Base-by-base conservation (phyloP, 2,888 invertebrate genomes). In the Tenthredo distinguenda region DNA sequence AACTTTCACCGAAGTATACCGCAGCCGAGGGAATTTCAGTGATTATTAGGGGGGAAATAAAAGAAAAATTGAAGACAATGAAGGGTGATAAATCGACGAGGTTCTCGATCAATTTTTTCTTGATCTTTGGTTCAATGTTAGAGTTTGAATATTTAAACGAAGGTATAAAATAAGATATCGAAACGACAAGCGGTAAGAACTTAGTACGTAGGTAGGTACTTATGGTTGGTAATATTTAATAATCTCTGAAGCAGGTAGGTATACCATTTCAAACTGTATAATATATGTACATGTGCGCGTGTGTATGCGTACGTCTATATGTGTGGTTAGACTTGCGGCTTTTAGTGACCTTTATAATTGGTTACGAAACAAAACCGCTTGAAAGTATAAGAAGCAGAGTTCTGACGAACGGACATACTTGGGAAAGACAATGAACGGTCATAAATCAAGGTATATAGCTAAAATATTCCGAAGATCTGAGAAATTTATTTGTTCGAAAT, bases 321-420 rank as follows among this genome's bases (percentile, higher is more conserved):
- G 37, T 47, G 47, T n/a, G 15, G 26, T 68, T 40, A 47, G 15
- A 40, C 43, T 76, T 47, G 76, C 26, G 76, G 47, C 76, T 76
- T 76, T 47, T 76, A 76, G 76, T 76, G 47, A 76, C 76, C 76
- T 76, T 76, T 76, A 76, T 76, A 76, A 76, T 76, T 5, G n/a
- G 15, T 76, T 76, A 76, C 76, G 37, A 76, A 31, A 76, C 15
- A 9, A 6, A 76, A 15, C 26, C 26, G 76, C 12, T 26, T 47
- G 76, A 76, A 76, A 47, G 43, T 76, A 76, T n/a, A 76, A 43
- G 37, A 62, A 62, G 9, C 9, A 62, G 18, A 21, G 4, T 62
- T 21, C 26, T 62, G 62, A 62, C 62, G 26, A 62, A 62, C 62
- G 26, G 62, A 26, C 12, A 26, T 9, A 26, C 26, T 62, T 62